Conservation (phyloP, 2,797 vertebrate species). For the Anableps anableps region DNA sequence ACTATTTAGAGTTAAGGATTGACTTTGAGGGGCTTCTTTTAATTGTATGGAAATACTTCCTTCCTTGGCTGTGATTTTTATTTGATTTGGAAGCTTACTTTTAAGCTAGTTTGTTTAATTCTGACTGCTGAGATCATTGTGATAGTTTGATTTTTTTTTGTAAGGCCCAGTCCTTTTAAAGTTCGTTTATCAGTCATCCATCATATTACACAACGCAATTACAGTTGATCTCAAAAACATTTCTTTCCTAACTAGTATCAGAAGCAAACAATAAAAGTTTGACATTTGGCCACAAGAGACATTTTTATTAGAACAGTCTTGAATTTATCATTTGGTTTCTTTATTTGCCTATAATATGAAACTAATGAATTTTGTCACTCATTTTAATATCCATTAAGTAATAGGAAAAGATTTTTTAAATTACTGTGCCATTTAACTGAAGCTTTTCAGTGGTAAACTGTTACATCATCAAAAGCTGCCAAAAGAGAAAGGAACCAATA, state of each 20-base stretch:
- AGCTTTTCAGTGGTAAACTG: background rate
- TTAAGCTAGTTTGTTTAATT: too few species aligned
- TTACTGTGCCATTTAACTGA: background rate
- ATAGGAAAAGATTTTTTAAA: background rate
- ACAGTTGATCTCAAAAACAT: slow-evolving; percentile 26
- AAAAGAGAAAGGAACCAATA: background rate
- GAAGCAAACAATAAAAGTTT: slow-evolving; percentile 7
- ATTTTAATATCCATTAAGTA: background rate
- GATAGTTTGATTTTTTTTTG: background rate
- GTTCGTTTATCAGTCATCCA: slow-evolving; percentile 25
- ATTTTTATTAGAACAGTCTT: background rate
- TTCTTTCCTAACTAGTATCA: slow-evolving; percentile 17
- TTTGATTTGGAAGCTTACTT: background rate
- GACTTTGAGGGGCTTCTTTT: background rate
- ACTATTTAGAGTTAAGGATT: background rate
- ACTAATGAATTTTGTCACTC: background rate
- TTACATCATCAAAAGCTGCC: background rate
- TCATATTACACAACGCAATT: slow-evolving; percentile 33
- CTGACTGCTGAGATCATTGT: background rate
- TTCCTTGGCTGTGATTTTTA: background rate
- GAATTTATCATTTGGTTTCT: background rate
- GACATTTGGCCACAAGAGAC: background rate
- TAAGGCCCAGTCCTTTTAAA: background rate
- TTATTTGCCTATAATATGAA: background rate
- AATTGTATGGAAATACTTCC: background rate